Evolutionary conservation across 1,140 invertebrate genomes (phyloP).

Genomic region (Holcopasites calliopsidis): DNA sequence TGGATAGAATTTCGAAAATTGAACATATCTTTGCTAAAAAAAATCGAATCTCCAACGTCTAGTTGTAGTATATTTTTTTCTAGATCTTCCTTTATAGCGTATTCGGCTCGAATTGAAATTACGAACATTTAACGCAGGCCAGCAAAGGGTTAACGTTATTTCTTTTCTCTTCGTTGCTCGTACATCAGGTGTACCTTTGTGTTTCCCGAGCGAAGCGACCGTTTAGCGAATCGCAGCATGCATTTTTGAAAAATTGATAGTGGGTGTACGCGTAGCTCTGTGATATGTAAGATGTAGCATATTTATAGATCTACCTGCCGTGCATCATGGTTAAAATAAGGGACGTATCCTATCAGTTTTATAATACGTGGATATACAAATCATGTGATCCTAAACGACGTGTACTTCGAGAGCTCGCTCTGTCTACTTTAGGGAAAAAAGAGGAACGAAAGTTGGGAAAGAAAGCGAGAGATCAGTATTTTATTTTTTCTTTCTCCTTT

Average conservation of each 20-base stretch:
- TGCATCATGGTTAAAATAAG: slow-evolving; percentile 72
- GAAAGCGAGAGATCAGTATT: slow-evolving; percentile 40
- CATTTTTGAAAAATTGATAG: slow-evolving; percentile 61
- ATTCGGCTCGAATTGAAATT: not conserved
- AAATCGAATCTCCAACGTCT: too few species aligned
- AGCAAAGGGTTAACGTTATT: slow-evolving; percentile 19
- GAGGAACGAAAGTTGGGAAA: slow-evolving; percentile 32
- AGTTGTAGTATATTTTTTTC: not conserved
- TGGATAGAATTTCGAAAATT: too few species aligned
- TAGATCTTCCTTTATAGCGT: not conserved
- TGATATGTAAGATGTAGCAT: slow-evolving; percentile 80
- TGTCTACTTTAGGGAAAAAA: slow-evolving; percentile 51
- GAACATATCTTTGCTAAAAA: too few species aligned
- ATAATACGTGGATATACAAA: slow-evolving; percentile 67
- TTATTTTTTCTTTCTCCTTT: slow-evolving; percentile 33
- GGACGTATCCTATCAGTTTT: slow-evolving; percentile 75
- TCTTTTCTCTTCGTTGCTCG: not conserved
- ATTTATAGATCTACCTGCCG: slow-evolving; percentile 75
- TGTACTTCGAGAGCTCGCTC: slow-evolving; percentile 48
- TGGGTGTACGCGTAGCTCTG: slow-evolving; percentile 78
- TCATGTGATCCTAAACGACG: slow-evolving; percentile 66
- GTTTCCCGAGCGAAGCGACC: slow-evolving; percentile 1
- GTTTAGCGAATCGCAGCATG: not conserved
- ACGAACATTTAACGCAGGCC: not conserved
- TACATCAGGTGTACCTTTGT: not conserved